Base-by-base conservation (phyloP, 2,888 invertebrate genomes). In the Meta bourneti region DNA sequence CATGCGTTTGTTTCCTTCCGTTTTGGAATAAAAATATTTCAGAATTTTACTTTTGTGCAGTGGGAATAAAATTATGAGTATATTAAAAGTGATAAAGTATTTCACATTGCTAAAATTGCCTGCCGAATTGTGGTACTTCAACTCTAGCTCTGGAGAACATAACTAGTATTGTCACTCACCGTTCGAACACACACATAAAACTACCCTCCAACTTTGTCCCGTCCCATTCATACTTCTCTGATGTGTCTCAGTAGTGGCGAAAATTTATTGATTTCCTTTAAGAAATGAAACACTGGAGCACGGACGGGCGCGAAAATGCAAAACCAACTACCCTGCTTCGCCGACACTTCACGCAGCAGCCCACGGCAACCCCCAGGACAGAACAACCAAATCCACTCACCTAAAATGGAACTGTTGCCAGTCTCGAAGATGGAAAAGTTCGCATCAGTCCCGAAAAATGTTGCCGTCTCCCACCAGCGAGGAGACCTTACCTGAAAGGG, bases 231-330 rank as follows among this genome's bases (percentile, higher is more conserved):
- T 72, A 52, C 79, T 72, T 70, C 77, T 78, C 51, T 70, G 34
- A 54, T 20, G 11, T 13, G 16, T 19, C 70, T 77, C 75, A 70
- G 75, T 51, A 82, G 75, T 75, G 70, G 82, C 77, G 89, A 82
- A 89, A 89, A 89, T 89, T 89, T 89, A 89, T 89, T 89, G 89
- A 89, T 89, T 81, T 89, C 69, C 89, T 81, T 61, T 49, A 81
- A 82, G 88, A 89, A 81, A 71, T 78, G 85, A 77, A 86, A 86
- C 85, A 86, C 84, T 75, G 75, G 75, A 83, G 20, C 34, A 34
- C 69, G 52, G 71, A 72, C 71, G 54, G 78, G 72, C 80, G 87
- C 80, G 80, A 80, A 88, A 88, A 74, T 80, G 80, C 51, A 72
- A 72, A 88, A 48, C 19, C 19, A 83, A 83, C 48, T 48, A 34